phyloP scores from a whole-genome alignment of 2,888 invertebrate species.

The Rhyacophila evoluta region DNA sequence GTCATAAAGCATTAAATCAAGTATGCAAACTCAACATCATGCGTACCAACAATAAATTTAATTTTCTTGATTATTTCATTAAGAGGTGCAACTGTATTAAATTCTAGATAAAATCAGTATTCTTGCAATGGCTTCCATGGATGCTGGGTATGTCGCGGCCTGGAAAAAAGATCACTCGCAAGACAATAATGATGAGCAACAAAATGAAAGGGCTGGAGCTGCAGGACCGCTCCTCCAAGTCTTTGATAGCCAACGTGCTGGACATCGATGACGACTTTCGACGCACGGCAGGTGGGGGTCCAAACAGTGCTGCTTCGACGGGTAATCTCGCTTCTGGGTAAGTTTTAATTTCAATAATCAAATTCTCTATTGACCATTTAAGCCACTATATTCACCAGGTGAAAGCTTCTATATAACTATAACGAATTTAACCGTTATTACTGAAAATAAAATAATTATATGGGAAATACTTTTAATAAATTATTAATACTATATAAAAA shows the following conservation, averaged over 20 bases:
- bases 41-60: no score
- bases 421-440: no score
- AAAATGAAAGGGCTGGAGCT: conserved; percentile 93
- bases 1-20: no score
- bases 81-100: not conserved
- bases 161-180: conserved; percentile 92
- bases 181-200: conserved; percentile 90
- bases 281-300: conserved; percentile 76
- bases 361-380: no score
- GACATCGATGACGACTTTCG: conserved; percentile 97
- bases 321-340: conserved; percentile 76
- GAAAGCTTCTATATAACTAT: no score
- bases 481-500: no score
- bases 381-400: no score
- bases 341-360: conserved; percentile 57
- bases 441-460: no score
- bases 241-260: conserved; percentile 92
- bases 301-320: conserved; percentile 71
- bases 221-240: conserved; percentile 94
- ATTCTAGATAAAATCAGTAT: conserved; percentile 89
- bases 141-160: conserved; percentile 95
- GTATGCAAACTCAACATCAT: no score
- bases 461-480: no score
- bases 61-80: no score
- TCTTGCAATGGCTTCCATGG: conserved; percentile 98